These are phyloP conservation scores for Lasioglossum leucozonium DNA, from an alignment of 2,888 invertebrate species.

Conservation along the genomic window DNA sequence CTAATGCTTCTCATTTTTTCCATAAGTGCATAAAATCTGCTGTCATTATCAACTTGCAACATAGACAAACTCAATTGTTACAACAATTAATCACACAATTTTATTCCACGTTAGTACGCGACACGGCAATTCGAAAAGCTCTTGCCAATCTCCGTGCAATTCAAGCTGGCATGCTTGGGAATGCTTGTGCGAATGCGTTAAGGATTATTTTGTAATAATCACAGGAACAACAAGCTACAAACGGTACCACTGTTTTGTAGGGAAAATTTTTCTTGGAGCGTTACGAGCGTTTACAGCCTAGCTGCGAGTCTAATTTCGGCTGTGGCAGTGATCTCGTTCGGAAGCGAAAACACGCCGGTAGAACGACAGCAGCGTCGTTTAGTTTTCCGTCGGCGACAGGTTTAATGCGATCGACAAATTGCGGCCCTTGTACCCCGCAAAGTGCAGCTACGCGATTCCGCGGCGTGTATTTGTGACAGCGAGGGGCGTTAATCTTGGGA, in stretches of 20 bases:
- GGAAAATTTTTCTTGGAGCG: too few relatives aligned
- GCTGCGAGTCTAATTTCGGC: neutral
- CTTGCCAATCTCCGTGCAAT: too few relatives aligned
- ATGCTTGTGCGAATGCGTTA: too few relatives aligned
- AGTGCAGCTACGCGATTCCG: constrained; percentile 18
- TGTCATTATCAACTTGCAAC: too few relatives aligned
- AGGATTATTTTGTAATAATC: neutral
- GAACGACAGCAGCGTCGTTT: neutral
- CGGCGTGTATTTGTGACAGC: neutral
- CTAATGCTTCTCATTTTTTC: too few relatives aligned
- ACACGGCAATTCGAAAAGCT: too few relatives aligned
- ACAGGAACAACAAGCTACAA: neutral
- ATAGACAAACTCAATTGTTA: too few relatives aligned
- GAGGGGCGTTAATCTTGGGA: constrained; percentile 21
- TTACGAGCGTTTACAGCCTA: too few relatives aligned
- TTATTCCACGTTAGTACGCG: too few relatives aligned
- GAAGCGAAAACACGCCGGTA: neutral
- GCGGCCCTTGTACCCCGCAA: constrained; percentile 12
- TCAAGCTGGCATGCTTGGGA: too few relatives aligned
- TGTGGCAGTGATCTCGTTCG: neutral
- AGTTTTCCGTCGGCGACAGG: neutral
- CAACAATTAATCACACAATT: too few relatives aligned
- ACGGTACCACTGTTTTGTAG: neutral
- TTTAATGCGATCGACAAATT: constrained; percentile 7
- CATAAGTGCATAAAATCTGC: too few relatives aligned